Conservation (phyloP, 2,797 vertebrate genomes). For the Rousettus madagascariensis region DNA sequence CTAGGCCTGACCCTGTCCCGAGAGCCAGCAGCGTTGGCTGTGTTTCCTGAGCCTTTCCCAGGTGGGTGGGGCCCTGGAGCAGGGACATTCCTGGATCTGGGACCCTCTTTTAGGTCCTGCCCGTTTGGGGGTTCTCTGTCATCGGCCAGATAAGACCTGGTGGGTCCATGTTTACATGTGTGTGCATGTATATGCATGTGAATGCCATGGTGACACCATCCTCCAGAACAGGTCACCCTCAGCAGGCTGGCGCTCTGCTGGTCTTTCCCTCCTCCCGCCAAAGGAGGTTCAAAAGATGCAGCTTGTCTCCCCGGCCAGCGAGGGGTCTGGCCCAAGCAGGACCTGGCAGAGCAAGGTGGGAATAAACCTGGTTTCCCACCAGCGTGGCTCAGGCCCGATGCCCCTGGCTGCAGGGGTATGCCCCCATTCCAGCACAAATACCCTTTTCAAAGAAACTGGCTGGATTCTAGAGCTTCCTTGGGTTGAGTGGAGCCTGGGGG, state of each 20-base stretch:
- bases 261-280: not conserved
- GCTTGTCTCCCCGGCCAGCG: not conserved
- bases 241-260: not conserved
- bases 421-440: not conserved
- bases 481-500: not conserved
- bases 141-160: not conserved
- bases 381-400: not conserved
- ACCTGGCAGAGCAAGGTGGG: not conserved
- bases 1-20: not conserved
- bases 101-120: not conserved
- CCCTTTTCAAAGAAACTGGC: not conserved
- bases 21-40: not conserved
- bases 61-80: not conserved
- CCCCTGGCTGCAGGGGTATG: not conserved
- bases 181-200: not conserved
- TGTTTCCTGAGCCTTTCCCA: slow-evolving; percentile 26
- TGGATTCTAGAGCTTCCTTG: not conserved
- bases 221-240: not conserved
- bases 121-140: not conserved
- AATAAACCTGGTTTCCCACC: not conserved
- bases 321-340: not conserved
- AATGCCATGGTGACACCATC: not conserved
- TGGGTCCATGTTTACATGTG: not conserved
- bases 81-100: not conserved
- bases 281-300: not conserved